Conservation (phyloP, 2,113 vertebrate species). For the Leiothrix lutea region DNA sequence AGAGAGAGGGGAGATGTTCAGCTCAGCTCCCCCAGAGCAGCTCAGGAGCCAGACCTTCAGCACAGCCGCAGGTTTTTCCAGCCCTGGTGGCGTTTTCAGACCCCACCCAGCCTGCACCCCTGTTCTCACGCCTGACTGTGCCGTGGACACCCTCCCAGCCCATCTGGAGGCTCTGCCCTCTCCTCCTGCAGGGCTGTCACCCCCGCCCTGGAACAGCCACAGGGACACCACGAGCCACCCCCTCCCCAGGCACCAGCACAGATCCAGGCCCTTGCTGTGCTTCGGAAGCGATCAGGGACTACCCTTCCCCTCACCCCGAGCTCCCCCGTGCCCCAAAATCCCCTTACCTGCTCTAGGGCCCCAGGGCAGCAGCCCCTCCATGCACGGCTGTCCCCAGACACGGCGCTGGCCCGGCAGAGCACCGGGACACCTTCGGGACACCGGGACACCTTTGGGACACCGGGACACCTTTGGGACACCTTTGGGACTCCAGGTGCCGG, state of each 20-base stretch:
- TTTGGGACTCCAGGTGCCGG: not conserved
- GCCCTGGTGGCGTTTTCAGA: not conserved
- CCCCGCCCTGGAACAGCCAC: accelerated
- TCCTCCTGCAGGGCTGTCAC: too few relatives aligned
- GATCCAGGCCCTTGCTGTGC: not conserved
- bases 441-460: accelerated
- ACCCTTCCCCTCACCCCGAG: accelerated
- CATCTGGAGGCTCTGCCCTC: not conserved
- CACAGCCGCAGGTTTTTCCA: not conserved
- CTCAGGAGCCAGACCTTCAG: not conserved
- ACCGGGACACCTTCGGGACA: not conserved
- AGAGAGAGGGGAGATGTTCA: not conserved
- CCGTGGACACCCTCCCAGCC: not conserved
- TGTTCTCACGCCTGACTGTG: accelerated
- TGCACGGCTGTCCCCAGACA: not conserved
- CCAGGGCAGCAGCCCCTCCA: not conserved
- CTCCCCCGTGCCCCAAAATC: not conserved
- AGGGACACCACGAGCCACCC: accelerated
- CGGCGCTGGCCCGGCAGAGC: not conserved
- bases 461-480: too few relatives aligned
- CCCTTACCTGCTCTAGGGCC: conserved; percentile 42
- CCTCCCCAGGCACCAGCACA: too few relatives aligned
- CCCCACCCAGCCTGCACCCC: not conserved
- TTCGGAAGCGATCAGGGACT: not conserved
- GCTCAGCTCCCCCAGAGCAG: not conserved